These are phyloP conservation scores for Alloscopus bannaensis DNA, from an alignment of 2,888 invertebrate species.

Conservation along the genomic window DNA sequence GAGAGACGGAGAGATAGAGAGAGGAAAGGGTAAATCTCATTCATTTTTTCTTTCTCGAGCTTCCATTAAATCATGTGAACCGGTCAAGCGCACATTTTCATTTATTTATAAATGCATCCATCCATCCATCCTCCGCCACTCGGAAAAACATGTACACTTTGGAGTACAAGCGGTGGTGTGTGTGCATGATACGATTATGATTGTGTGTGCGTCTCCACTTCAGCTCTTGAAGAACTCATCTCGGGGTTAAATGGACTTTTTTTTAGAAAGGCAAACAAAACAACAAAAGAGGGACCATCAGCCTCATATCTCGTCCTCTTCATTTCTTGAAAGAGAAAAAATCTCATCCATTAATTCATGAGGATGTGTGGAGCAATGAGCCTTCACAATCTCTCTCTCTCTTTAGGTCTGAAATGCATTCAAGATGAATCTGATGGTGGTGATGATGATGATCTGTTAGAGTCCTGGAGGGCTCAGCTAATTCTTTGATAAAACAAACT, in stretches of 20 bases:
- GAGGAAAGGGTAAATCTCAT: no score
- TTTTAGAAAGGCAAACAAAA: not conserved
- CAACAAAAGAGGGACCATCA: slow-evolving; percentile 12
- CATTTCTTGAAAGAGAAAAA: slow-evolving; percentile 1
- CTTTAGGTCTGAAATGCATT: no score
- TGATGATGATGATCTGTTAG: slow-evolving; percentile 19
- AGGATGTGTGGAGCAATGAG: not conserved
- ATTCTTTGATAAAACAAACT: slow-evolving; percentile 67
- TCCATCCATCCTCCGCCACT: slow-evolving; percentile 18
- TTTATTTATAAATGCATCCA: slow-evolving; percentile 20
- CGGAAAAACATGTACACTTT: no score
- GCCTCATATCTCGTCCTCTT: not conserved
- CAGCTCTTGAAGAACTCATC: slow-evolving; percentile 5
- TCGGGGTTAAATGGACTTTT: slow-evolving; percentile 30
- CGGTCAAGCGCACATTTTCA: slow-evolving; percentile 27
- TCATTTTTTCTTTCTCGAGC: slow-evolving; percentile 8
- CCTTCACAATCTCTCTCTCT: no score
- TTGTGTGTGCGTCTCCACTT: not conserved
- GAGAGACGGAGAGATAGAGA: no score
- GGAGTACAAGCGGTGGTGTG: not conserved
- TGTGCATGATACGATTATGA: not conserved
- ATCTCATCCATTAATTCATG: slow-evolving; percentile 63
- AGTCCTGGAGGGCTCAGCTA: slow-evolving; percentile 62
- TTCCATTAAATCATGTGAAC: slow-evolving; percentile 27
- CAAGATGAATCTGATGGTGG: no score